phyloP scores from a whole-genome alignment of 2,888 invertebrate genomes.

The Schizotus pectinicornis region DNA sequence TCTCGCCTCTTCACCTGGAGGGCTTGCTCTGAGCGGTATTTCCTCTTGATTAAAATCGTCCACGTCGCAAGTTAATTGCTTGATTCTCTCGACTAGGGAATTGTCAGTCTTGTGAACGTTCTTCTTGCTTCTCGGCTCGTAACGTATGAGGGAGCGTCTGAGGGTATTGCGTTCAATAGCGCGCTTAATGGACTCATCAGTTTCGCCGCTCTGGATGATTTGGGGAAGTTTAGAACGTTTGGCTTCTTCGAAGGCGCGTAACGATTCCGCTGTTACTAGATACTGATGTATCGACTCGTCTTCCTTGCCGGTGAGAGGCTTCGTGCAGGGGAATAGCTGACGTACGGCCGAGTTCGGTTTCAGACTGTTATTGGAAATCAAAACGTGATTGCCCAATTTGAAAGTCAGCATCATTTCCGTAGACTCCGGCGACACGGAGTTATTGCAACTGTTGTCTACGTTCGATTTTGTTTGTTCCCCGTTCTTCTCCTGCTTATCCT shows the following conservation, averaged over 20 bases:
- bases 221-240: conserved; percentile 63
- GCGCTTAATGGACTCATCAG: conserved; percentile 72
- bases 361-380: conserved; percentile 64
- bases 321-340: conserved; percentile 79
- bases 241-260: conserved; percentile 72
- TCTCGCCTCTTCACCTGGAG: conserved; percentile 69
- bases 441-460: conserved; percentile 23
- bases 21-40: conserved; percentile 66
- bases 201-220: conserved; percentile 61
- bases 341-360: conserved; percentile 83
- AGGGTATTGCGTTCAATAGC: conserved; percentile 86
- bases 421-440: conserved; percentile 52
- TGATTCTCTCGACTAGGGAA: conserved; percentile 84
- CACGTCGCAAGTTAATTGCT: conserved; percentile 84
- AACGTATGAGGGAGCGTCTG: conserved; percentile 76
- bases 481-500: conserved; percentile 37
- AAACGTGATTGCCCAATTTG: conserved; percentile 63
- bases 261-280: conserved; percentile 73
- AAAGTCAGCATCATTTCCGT: conserved; percentile 64
- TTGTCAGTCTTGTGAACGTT: conserved; percentile 69
- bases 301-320: conserved; percentile 59
- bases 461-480: conserved; percentile 28
- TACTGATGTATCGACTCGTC: conserved; percentile 59
- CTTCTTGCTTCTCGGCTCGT: conserved; percentile 58
- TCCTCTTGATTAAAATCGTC: conserved; percentile 64